A percentile compares a stretch with the other conserved stretches of the same genome.
These are phyloP conservation scores for Lagodon rhomboides DNA, from an alignment of 2,797 vertebrate genomes.

Conservation along the genomic window DNA sequence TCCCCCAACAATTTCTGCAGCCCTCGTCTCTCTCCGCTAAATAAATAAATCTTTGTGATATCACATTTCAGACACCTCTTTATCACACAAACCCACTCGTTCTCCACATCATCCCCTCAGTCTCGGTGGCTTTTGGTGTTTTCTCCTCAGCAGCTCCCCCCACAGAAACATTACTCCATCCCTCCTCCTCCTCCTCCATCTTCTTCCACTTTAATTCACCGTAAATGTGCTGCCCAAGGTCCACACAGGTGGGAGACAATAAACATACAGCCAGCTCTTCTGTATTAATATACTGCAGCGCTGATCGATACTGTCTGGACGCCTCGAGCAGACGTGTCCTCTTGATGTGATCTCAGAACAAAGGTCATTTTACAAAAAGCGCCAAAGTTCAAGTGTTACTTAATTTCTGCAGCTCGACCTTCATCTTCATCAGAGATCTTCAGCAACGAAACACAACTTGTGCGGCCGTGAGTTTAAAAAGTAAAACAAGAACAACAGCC, in stretches of 20 bases:
- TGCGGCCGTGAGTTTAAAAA: no score
- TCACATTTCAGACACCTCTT: conserved; percentile 82
- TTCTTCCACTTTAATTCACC: conserved; percentile 21
- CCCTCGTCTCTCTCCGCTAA: conserved; percentile 63
- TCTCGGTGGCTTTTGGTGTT: conserved; percentile 58
- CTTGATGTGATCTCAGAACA: neutral
- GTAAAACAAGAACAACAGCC: neutral
- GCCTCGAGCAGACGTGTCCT: conserved; percentile 25
- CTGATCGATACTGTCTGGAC: conserved; percentile 11
- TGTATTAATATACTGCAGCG: neutral
- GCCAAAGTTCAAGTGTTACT: neutral
- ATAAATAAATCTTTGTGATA: conserved; percentile 88
- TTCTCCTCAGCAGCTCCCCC: conserved; percentile 43
- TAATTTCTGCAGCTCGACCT: neutral
- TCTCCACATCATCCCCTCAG: conserved; percentile 51
- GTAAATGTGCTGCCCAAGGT: conserved; percentile 21
- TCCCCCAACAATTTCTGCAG: conserved; percentile 71
- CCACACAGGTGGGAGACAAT: neutral
- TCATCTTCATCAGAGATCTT: neutral
- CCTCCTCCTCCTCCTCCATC: neutral
- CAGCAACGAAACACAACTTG: no score
- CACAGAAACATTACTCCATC: conserved; percentile 9
- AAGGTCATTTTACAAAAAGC: no score
- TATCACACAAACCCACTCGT: conserved; percentile 66
- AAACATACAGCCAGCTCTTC: neutral